Evolutionary conservation across 2,888 invertebrate genomes (phyloP).

Genomic region (Drosophila koepferae): DNA sequence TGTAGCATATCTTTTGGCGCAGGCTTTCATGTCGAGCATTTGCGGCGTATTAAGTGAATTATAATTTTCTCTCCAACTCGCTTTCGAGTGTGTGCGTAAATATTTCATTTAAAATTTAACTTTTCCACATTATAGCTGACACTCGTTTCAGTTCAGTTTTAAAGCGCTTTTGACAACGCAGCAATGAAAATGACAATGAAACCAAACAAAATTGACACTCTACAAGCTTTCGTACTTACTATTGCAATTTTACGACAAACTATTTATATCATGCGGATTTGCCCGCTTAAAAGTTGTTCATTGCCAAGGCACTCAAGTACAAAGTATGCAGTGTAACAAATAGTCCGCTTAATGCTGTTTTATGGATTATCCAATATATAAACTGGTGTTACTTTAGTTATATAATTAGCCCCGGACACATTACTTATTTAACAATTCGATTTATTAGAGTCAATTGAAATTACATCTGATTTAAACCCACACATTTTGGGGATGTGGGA

Average conservation of each 20-base stretch:
- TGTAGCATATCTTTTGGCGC: conserved; percentile 34
- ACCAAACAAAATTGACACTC: conserved; percentile 2
- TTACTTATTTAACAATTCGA: too few species aligned
- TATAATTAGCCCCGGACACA: neutral
- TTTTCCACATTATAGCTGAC: conserved; percentile 15
- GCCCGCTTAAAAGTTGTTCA: neutral
- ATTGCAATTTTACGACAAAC: neutral
- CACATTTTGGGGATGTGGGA: too few species aligned
- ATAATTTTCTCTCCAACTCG: conserved; percentile 30
- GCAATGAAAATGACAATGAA: conserved; percentile 7
- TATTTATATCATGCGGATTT: conserved; percentile 1
- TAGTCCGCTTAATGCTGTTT: neutral
- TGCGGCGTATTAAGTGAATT: conserved; percentile 47
- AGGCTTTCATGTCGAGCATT: conserved; percentile 4
- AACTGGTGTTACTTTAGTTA: neutral
- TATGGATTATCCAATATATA: too few species aligned
- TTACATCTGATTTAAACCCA: neutral
- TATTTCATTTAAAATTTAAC: conserved; percentile 42
- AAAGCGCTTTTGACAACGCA: conserved; percentile 22
- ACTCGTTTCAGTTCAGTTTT: conserved; percentile 1
- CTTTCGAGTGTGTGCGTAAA: conserved; percentile 32
- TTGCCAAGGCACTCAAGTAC: neutral
- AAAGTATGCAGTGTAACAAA: too few species aligned
- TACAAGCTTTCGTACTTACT: conserved; percentile 17
- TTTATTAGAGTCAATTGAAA: neutral